phyloP scores from a whole-genome alignment of 2,888 invertebrate genomes.

The Griposia aprilina region DNA sequence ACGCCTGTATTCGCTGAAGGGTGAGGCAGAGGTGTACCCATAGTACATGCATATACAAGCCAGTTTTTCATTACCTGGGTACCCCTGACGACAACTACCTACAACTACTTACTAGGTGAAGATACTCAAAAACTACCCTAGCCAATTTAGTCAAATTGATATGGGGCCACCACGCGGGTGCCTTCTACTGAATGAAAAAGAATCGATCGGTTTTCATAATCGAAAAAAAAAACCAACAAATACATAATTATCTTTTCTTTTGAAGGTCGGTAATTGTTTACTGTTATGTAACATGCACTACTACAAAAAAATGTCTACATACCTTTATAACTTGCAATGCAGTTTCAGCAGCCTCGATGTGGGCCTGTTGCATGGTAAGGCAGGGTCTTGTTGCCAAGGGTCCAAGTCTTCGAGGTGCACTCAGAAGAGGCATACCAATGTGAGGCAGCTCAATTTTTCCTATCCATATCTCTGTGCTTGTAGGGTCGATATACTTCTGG shows the following conservation, averaged over 20 bases:
- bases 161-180: too few relatives aligned
- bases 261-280: too few relatives aligned
- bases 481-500: slow-evolving; percentile 76
- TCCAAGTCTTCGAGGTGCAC: slow-evolving; percentile 75
- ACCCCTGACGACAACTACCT: too few relatives aligned
- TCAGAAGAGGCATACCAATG: slow-evolving; percentile 79
- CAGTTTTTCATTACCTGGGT: too few relatives aligned
- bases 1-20: too few relatives aligned
- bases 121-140: too few relatives aligned
- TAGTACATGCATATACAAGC: neutral
- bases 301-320: slow-evolving; percentile 13
- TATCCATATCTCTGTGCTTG: slow-evolving; percentile 78
- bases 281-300: too few relatives aligned
- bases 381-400: slow-evolving; percentile 78
- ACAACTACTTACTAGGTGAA: too few relatives aligned
- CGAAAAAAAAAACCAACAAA: neutral
- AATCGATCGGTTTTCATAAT: too few relatives aligned
- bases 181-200: too few relatives aligned
- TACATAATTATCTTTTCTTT: too few relatives aligned
- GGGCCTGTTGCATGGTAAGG: slow-evolving; percentile 78
- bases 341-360: slow-evolving; percentile 81
- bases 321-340: slow-evolving; percentile 83
- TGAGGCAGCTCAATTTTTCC: slow-evolving; percentile 81
- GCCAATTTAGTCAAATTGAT: too few relatives aligned
- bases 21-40: neutral